Evolutionary conservation across 2,888 invertebrate species (phyloP).

Genomic region (Andrena bucephala): DNA sequence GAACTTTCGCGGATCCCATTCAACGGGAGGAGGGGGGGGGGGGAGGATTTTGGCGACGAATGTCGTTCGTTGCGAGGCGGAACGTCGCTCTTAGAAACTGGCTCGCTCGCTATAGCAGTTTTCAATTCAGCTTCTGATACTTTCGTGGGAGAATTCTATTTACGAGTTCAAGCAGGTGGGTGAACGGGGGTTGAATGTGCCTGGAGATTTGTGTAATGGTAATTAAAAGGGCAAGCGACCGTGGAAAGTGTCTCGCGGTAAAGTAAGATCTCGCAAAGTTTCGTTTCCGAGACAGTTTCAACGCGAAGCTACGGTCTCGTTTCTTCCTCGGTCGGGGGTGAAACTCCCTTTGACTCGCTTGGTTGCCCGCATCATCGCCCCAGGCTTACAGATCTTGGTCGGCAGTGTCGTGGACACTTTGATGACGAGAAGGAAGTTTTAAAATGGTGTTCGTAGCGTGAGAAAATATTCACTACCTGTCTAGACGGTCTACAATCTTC

Average conservation of each 20-base stretch:
- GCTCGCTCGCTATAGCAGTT: not conserved
- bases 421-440: conserved; percentile 29
- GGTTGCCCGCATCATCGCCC: conserved; percentile 52
- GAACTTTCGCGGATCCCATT: conserved; percentile 39
- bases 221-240: conserved; percentile 22
- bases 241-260: not conserved
- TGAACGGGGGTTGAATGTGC: not conserved
- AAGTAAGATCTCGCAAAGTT: conserved; percentile 38
- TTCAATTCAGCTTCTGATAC: not conserved
- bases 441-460: not conserved
- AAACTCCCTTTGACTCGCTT: conserved; percentile 58
- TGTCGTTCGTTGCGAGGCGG: not conserved
- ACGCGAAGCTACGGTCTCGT: conserved; percentile 19
- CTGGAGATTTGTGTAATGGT: not conserved
- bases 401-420: conserved; percentile 29
- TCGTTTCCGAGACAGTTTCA: conserved; percentile 33
- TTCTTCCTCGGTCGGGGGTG: conserved; percentile 25
- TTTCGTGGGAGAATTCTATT: not conserved
- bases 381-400: conserved; percentile 43
- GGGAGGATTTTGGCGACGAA: not conserved
- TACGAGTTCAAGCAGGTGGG: not conserved
- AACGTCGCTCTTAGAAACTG: not conserved
- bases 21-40: not conserved
- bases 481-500: not conserved
- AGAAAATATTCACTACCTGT: not conserved